phyloP scores from a whole-genome alignment of 2,113 vertebrate species.

The Sander vitreus region DNA sequence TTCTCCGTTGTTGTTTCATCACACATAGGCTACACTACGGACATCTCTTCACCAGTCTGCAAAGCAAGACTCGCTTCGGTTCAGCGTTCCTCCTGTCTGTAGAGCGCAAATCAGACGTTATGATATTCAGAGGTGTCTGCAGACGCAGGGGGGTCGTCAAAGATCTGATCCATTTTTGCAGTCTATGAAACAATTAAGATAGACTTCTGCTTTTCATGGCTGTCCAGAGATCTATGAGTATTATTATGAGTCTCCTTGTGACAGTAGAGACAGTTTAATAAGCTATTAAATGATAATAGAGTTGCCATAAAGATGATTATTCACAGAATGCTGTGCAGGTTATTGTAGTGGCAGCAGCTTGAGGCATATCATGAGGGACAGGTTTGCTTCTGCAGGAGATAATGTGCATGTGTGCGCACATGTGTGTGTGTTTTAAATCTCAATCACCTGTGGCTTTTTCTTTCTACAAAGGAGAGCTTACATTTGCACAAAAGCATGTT shows the following conservation, averaged over 20 bases:
- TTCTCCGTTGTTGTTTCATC: conserved; percentile 10
- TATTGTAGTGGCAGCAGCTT: conserved; percentile 55
- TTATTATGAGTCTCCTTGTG: conserved; percentile 33
- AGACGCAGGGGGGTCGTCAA: conserved; percentile 45
- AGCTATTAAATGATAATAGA: conserved; percentile 56
- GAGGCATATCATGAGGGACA: conserved; percentile 27
- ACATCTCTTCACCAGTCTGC: background rate
- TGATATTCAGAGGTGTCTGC: background rate
- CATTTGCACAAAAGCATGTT: background rate
- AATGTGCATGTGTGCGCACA: background rate
- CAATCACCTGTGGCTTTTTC: conserved; percentile 59
- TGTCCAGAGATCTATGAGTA: conserved; percentile 44
- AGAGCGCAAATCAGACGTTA: background rate
- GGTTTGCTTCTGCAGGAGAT: conserved; percentile 24
- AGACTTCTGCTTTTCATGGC: conserved; percentile 40
- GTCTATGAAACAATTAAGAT: conserved; percentile 44
- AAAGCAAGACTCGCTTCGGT: background rate
- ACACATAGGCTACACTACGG: background rate
- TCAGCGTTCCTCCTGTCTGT: background rate
- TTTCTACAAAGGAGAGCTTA: background rate
- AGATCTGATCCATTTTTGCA: conserved; percentile 42
- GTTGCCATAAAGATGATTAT: conserved; percentile 66
- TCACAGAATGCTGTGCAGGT: conserved; percentile 42
- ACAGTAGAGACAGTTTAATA: conserved; percentile 53
- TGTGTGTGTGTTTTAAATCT: background rate